A percentile compares a stretch with the other conserved stretches of the same genome.
These are phyloP conservation scores for Tetramorium parvispinum DNA, from an alignment of 1,140 invertebrate species.

Conservation along the genomic window DNA sequence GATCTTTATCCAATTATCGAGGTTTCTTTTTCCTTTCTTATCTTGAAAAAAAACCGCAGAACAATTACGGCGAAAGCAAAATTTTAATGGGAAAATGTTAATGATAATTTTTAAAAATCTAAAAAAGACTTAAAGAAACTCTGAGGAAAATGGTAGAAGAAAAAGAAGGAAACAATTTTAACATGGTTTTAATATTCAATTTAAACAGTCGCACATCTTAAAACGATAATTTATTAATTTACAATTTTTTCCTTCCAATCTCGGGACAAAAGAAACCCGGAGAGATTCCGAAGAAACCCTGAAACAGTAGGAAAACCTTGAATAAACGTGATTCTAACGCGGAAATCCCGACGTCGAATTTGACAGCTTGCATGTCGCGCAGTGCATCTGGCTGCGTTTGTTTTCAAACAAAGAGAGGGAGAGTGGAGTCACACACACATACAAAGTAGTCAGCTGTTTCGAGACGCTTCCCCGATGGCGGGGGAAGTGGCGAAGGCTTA, in stretches of 20 bases:
- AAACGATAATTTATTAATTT: not conserved
- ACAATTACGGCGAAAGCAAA: not conserved
- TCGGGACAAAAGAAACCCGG: not conserved
- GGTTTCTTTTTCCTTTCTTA: not conserved
- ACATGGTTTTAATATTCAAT: not conserved
- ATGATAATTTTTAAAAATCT: not conserved
- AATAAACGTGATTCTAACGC: not conserved
- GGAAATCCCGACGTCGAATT: constrained; percentile 51
- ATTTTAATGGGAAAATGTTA: not conserved
- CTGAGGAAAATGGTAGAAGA: not conserved
- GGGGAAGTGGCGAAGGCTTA: constrained; percentile 81
- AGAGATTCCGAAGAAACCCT: not conserved
- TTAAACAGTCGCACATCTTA: not conserved
- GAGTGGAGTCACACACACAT: constrained; percentile 72
- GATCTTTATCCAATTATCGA: not conserved
- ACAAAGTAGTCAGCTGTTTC: constrained; percentile 81
- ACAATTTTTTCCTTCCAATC: not conserved
- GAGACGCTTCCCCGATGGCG: constrained; percentile 72
- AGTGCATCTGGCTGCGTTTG: constrained; percentile 68
- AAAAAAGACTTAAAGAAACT: not conserved
- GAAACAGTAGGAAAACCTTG: constrained; percentile 32
- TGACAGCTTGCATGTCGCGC: constrained; percentile 62
- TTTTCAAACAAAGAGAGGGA: constrained; percentile 83
- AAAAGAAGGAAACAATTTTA: not conserved
- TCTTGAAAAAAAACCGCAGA: not conserved